These are phyloP conservation scores for Phrynocephalus forsythii DNA, from an alignment of 2,797 vertebrate genomes.

Conservation along the genomic window DNA sequence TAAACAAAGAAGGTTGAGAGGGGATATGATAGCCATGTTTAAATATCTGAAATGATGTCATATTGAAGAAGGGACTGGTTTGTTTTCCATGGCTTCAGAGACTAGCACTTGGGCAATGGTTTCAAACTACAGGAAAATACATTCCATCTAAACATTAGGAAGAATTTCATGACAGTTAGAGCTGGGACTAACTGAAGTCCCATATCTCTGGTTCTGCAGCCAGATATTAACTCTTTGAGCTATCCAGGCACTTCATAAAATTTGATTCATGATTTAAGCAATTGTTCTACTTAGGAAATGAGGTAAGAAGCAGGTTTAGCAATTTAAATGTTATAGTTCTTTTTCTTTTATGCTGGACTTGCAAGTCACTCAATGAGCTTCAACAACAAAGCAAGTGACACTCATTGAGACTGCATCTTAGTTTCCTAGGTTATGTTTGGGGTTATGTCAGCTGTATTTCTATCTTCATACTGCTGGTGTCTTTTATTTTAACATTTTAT, in stretches of 20 bases:
- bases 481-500: conserved; percentile 10
- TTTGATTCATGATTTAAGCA: conserved; percentile 49
- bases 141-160: too few relatives aligned
- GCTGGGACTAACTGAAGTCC: too few relatives aligned
- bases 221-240: too few relatives aligned
- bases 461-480: neutral
- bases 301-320: conserved; percentile 71
- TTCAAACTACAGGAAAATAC: too few relatives aligned
- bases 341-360: neutral
- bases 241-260: conserved; percentile 34
- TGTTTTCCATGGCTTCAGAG: too few relatives aligned
- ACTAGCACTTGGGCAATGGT: too few relatives aligned
- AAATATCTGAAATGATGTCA: too few relatives aligned
- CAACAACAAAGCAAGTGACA: conserved; percentile 56
- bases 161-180: too few relatives aligned
- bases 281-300: conserved; percentile 69
- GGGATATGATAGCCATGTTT: too few relatives aligned
- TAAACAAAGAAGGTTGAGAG: too few relatives aligned
- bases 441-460: neutral
- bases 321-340: conserved; percentile 63
- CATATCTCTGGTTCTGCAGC: too few relatives aligned
- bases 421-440: conserved; percentile 17
- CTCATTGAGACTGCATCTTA: conserved; percentile 52
- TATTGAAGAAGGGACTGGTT: too few relatives aligned
- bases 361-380: neutral